Percentiles rank a stretch among this genome's conserved stretches.
Conservation (phyloP, 2,113 vertebrate genomes). For the Menidia beryllina region DNA sequence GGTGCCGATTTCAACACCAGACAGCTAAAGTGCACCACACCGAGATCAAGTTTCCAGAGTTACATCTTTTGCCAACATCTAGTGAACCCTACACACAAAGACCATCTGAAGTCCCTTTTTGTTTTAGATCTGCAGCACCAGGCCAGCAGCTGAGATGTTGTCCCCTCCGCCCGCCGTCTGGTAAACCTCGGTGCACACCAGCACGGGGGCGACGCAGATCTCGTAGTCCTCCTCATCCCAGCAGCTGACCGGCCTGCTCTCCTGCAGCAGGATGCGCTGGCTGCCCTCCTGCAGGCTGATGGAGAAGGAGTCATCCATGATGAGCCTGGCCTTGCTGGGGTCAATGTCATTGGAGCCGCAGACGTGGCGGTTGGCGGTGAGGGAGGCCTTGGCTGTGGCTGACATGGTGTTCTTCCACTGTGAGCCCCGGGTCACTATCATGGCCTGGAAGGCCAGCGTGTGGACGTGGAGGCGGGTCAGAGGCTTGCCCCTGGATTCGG, state of each 20-base stretch:
- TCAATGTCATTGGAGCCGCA: conserved; percentile 86
- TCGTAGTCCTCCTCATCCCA: conserved; percentile 85
- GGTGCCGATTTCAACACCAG: conserved; percentile 9
- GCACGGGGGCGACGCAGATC: conserved; percentile 86
- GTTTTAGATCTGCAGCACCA: conserved; percentile 86
- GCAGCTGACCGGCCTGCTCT: conserved; percentile 84
- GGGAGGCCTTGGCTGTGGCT: conserved; percentile 86
- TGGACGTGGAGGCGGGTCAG: conserved; percentile 86
- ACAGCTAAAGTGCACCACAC: conserved; percentile 27
- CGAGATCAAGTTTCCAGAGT: conserved; percentile 37
- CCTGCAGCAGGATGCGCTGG: conserved; percentile 82
- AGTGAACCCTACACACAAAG: conserved; percentile 11
- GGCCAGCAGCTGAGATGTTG: conserved; percentile 87
- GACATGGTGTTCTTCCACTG: conserved; percentile 90
- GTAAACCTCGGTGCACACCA: conserved; percentile 88
- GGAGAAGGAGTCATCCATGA: conserved; percentile 89
- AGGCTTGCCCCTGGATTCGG: conserved; percentile 36
- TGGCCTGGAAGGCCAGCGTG: conserved; percentile 87
- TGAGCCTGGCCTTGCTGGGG: conserved; percentile 84
- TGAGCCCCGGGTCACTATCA: conserved; percentile 82
- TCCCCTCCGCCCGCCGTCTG: conserved; percentile 88
- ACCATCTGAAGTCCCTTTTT: conserved; percentile 12
- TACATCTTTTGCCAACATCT: conserved; percentile 15
- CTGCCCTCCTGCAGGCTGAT: conserved; percentile 83
- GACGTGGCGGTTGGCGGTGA: conserved; percentile 87